Evolutionary conservation across 2,113 vertebrate species (phyloP).

Genomic region (Gymnobelideus leadbeateri): DNA sequence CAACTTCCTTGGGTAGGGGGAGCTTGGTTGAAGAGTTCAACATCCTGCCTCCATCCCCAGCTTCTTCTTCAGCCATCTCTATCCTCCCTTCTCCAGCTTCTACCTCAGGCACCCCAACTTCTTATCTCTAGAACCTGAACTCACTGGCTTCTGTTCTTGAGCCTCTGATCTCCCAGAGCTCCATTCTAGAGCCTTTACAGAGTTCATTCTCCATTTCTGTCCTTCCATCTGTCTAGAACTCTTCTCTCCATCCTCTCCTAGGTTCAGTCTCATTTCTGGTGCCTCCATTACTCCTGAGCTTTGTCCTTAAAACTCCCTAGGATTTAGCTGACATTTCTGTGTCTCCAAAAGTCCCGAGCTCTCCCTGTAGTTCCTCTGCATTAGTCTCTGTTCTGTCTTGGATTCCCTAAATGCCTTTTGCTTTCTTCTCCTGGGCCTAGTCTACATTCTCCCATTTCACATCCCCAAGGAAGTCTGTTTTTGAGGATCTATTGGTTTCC

Average conservation of each 20-base stretch:
- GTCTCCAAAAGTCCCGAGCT: conserved; percentile 16
- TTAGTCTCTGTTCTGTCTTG: conserved; percentile 51
- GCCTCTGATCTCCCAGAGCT: conserved; percentile 45
- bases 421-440: conserved; percentile 37
- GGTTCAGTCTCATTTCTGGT: conserved; percentile 22
- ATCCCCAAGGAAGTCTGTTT: conserved; percentile 35
- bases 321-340: neutral
- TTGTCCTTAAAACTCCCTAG: neutral
- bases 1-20: conserved; percentile 54
- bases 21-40: conserved; percentile 52
- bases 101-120: neutral
- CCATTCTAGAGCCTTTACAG: conserved; percentile 65
- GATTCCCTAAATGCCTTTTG: conserved; percentile 73
- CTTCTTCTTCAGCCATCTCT: conserved; percentile 26
- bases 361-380: neutral
- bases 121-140: conserved; percentile 6
- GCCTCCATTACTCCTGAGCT: neutral
- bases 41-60: conserved; percentile 57
- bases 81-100: conserved; percentile 33
- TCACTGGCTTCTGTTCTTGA: conserved; percentile 24
- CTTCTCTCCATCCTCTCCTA: conserved; percentile 39
- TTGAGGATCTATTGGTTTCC: conserved; percentile 45
- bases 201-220: conserved; percentile 71
- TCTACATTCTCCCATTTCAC: conserved; percentile 50
- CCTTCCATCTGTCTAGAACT: conserved; percentile 22